A percentile compares a stretch with the other conserved stretches of the same genome.
These are phyloP conservation scores for Pseudeuparius sepicola DNA, from an alignment of 2,888 invertebrate species.

Conservation along the genomic window DNA sequence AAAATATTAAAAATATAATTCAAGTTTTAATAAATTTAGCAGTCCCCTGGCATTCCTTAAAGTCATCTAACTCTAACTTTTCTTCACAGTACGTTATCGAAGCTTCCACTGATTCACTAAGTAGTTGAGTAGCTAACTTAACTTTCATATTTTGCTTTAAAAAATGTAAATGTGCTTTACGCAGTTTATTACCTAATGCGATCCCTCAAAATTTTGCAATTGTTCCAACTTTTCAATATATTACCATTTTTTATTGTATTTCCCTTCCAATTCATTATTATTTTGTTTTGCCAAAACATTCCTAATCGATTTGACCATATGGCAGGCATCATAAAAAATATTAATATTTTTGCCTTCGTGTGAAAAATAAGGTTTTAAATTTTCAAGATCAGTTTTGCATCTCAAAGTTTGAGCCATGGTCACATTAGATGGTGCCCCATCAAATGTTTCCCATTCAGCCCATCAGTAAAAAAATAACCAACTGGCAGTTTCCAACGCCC, in stretches of 20 bases:
- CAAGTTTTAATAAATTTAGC: slow-evolving; percentile 11
- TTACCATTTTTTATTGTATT: slow-evolving; percentile 13
- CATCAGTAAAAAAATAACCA: too few species aligned
- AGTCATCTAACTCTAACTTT: too few species aligned
- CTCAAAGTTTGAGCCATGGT: slow-evolving; percentile 12
- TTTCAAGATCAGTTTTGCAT: slow-evolving; percentile 7
- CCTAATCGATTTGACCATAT: slow-evolving; percentile 13
- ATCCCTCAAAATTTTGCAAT: slow-evolving; percentile 9
- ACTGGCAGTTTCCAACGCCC: slow-evolving; percentile 26
- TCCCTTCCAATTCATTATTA: slow-evolving; percentile 11
- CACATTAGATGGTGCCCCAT: slow-evolving; percentile 26
- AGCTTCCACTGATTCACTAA: too few species aligned
- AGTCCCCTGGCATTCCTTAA: slow-evolving; percentile 6
- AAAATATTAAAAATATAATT: slow-evolving; percentile 13
- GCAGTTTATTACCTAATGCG: too few species aligned
- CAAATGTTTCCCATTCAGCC: slow-evolving; percentile 26
- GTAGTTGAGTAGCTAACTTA: too few species aligned
- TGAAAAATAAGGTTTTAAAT: slow-evolving; percentile 9
- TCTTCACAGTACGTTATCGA: too few species aligned
- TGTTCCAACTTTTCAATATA: slow-evolving; percentile 13
- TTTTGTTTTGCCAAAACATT: slow-evolving; percentile 13
- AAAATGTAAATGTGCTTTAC: too few species aligned
- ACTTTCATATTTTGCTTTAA: too few species aligned
- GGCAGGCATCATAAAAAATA: slow-evolving; percentile 10
- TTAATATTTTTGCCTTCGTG: slow-evolving; percentile 4